Percentiles rank a stretch among this genome's conserved stretches.
phyloP scores from a whole-genome alignment of 2,888 invertebrate genomes.

The Exocentrus adspersus region DNA sequence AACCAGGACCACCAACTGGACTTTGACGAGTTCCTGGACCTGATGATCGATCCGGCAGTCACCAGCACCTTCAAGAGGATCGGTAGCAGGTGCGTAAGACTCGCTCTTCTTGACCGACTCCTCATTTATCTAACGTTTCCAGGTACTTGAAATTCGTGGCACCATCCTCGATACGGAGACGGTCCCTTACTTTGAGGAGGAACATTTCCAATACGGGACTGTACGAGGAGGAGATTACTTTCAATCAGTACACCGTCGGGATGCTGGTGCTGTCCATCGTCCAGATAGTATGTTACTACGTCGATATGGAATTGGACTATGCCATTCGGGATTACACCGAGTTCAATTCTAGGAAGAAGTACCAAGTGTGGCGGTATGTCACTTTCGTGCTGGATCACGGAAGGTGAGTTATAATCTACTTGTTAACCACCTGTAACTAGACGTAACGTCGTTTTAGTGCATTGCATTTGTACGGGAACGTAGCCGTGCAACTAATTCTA shows the following conservation, averaged over 20 bases:
- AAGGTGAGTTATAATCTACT: constrained; percentile 67
- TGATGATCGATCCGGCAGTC: constrained; percentile 71
- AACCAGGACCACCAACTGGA: constrained; percentile 75
- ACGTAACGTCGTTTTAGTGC: constrained; percentile 66
- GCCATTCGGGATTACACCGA: constrained; percentile 77
- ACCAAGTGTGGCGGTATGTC: constrained; percentile 91
- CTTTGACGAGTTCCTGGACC: constrained; percentile 76
- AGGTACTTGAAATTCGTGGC: constrained; percentile 44
- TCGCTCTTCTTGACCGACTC: too few relatives aligned
- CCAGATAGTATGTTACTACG: constrained; percentile 76
- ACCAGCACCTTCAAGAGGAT: constrained; percentile 26
- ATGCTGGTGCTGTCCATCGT: constrained; percentile 89
- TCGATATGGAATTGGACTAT: constrained; percentile 36
- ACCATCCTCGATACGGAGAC: constrained; percentile 28
- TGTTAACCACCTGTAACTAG: not conserved
- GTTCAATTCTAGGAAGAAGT: constrained; percentile 85
- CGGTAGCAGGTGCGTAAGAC: constrained; percentile 30
- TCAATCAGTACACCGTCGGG: constrained; percentile 89
- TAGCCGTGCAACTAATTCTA: constrained; percentile 88
- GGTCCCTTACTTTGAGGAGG: constrained; percentile 35
- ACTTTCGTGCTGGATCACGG: constrained; percentile 97
- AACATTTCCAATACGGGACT: constrained; percentile 59
- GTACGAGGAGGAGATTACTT: constrained; percentile 90
- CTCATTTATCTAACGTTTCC: too few relatives aligned
- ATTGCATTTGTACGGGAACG: constrained; percentile 87